A percentile compares a stretch with the other conserved stretches of the same genome.
phyloP scores from a whole-genome alignment of 2,888 invertebrate genomes.

The Nemotelus nigrinus region DNA sequence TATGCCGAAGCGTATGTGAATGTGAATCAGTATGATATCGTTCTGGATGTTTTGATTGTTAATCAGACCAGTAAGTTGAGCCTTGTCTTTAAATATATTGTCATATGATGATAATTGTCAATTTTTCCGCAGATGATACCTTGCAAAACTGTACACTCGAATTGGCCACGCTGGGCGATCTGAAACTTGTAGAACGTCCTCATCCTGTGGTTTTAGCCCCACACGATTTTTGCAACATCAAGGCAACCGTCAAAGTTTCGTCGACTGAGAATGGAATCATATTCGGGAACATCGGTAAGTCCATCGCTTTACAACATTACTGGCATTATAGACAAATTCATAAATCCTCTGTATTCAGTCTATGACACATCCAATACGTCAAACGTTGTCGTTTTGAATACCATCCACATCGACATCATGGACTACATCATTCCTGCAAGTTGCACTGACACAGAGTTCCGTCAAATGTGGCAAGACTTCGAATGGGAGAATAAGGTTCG shows the following conservation, averaged over 20 bases:
- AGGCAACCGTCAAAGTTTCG: slow-evolving; percentile 98
- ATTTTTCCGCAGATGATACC: slow-evolving; percentile 77
- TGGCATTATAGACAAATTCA: not conserved
- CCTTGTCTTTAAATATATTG: slow-evolving; percentile 13
- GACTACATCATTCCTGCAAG: slow-evolving; percentile 97
- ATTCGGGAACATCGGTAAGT: slow-evolving; percentile 94
- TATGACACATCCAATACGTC: slow-evolving; percentile 84
- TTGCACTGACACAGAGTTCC: slow-evolving; percentile 95
- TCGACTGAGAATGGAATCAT: slow-evolving; percentile 99
- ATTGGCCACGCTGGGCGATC: slow-evolving; percentile 95
- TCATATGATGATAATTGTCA: not conserved
- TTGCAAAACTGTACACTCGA: slow-evolving; percentile 98
- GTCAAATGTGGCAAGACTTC: slow-evolving; percentile 99
- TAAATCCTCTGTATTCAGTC: slow-evolving; percentile 68
- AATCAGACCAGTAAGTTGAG: slow-evolving; percentile 86
- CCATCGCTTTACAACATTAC: slow-evolving; percentile 31
- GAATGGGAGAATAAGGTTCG: slow-evolving; percentile 99
- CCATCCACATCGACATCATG: slow-evolving; percentile 99
- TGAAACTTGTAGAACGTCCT: slow-evolving; percentile 98
- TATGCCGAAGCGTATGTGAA: slow-evolving; percentile 99
- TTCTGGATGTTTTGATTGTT: slow-evolving; percentile 95
- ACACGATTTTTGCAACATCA: slow-evolving; percentile 96
- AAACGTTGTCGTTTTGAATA: slow-evolving; percentile 97
- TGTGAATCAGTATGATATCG: slow-evolving; percentile 98
- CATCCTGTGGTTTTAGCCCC: slow-evolving; percentile 95